phyloP scores from a whole-genome alignment of 2,797 vertebrate species.

The Sebastes taczanowskii region DNA sequence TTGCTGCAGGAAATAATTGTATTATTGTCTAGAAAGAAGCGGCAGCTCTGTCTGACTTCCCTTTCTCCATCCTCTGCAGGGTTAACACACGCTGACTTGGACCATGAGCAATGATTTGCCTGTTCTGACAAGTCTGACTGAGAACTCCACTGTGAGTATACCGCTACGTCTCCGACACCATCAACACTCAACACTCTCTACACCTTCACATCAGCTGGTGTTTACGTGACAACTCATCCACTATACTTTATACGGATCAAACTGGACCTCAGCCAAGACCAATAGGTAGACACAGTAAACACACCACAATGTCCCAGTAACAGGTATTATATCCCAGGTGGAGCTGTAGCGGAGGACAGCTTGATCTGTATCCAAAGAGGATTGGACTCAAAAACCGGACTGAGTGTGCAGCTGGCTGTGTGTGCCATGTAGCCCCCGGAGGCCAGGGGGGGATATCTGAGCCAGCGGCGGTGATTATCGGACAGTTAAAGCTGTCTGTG shows the following conservation, averaged over 20 bases:
- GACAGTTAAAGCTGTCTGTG: conserved; percentile 32
- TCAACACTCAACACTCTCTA: conserved; percentile 10
- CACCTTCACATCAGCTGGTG: neutral
- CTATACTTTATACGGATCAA: neutral
- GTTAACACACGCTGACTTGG: conserved; percentile 79
- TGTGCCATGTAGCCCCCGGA: conserved; percentile 8
- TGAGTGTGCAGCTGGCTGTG: conserved; percentile 13
- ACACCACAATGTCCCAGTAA: neutral
- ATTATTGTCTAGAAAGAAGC: neutral
- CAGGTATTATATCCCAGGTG: conserved; percentile 17
- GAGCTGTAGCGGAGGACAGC: neutral
- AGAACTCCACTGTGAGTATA: conserved; percentile 89
- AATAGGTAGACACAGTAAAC: neutral
- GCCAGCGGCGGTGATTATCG: conserved; percentile 33
- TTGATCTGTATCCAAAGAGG: conserved; percentile 16
- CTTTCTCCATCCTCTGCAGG: conserved; percentile 55
- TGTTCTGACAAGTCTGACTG: conserved; percentile 89
- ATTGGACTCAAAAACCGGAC: conserved; percentile 23
- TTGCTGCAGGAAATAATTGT: neutral
- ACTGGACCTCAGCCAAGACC: neutral
- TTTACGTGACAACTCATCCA: neutral
- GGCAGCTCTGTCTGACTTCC: conserved; percentile 6
- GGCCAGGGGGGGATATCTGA: neutral
- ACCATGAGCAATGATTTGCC: conserved; percentile 92
- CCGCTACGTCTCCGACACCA: neutral